Conservation (phyloP, 2,113 vertebrate species). For the Indicator maculatus region DNA sequence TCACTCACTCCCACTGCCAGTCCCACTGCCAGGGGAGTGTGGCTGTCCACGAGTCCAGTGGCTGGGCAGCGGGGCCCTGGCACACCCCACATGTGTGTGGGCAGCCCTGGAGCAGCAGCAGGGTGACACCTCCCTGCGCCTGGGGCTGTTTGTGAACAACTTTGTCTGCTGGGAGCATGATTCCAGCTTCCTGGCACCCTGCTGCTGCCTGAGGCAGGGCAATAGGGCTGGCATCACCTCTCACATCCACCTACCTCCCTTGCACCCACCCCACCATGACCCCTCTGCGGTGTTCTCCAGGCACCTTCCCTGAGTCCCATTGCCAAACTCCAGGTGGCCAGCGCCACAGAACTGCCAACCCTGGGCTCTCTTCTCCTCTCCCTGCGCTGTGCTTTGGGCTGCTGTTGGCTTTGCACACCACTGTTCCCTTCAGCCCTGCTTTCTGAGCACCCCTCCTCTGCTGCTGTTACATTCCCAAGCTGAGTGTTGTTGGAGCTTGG, state of each 20-base stretch:
- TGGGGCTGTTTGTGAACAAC: accelerated
- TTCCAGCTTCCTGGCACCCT: not conserved
- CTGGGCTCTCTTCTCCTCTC: not conserved
- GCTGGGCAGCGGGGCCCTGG: not conserved
- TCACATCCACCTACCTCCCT: not conserved
- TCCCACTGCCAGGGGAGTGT: not conserved
- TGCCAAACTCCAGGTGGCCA: not conserved
- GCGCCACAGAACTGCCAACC: not conserved
- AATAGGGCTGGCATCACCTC: not conserved
- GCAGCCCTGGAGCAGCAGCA: not conserved
- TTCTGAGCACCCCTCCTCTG: not conserved
- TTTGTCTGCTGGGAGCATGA: accelerated
- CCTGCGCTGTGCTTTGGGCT: not conserved
- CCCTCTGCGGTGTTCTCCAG: not conserved
- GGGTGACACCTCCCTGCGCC: not conserved
- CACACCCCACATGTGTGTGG: accelerated
- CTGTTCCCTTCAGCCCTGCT: not conserved
- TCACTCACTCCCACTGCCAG: not conserved
- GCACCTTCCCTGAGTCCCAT: not conserved
- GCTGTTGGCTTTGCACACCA: not conserved
- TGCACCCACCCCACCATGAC: accelerated
- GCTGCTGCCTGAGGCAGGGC: not conserved
- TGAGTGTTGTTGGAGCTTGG: not conserved
- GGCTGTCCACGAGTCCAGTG: not conserved
- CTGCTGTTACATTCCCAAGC: not conserved